Base-by-base conservation (phyloP, 2,797 vertebrate genomes). In the Peromyscus aztecus region DNA sequence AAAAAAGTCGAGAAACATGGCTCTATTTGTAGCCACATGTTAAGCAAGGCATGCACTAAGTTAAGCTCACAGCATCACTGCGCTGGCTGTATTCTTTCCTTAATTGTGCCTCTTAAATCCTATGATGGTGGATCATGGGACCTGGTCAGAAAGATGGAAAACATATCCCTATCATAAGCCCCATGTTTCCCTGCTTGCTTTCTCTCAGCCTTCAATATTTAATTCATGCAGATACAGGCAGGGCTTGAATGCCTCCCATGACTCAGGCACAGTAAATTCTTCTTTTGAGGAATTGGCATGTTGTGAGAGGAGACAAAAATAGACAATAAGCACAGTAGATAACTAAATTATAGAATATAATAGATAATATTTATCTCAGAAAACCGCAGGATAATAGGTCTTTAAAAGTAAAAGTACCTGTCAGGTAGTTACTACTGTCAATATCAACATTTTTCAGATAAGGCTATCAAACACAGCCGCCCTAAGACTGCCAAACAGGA, bases 91-190 rank as follows among this genome's bases (percentile, higher is more conserved):
- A 21, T 37, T 55, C 7, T 31, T 65, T 61, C 27, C 6, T 2
- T 3, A 4, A 5, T 5, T 61, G 21, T 16, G 7, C 11, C 10
- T 55, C 83, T 34, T 40, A 27, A 57, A 37, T 37, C 6, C 31
- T n/a, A 2, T 65, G 37, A 71, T 13, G 40, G 2, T 34, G 4
- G 3, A 14, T 75, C 11, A 0, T 49, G 27, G 13, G 3, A 0
- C 21, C 57, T 55, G 8, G 31, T 6, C 27, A 52, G 14, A 61
- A 19, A 81, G 43, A 61, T 31, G 40, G 37, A 43, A 23, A 80
- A 16, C 1, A 0, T 19, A 14, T 23, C 29, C 9, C 17, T 37
- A 3, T 61, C n/a, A 52, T 6, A 24, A 69, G 40, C 29, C 31
- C 12, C 0, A 7, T 37, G 6, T 13, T 16, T 3, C 1, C 27